These are phyloP conservation scores for Eurystomus glaucurus DNA, from an alignment of 2,797 vertebrate genomes.

Conservation along the genomic window DNA sequence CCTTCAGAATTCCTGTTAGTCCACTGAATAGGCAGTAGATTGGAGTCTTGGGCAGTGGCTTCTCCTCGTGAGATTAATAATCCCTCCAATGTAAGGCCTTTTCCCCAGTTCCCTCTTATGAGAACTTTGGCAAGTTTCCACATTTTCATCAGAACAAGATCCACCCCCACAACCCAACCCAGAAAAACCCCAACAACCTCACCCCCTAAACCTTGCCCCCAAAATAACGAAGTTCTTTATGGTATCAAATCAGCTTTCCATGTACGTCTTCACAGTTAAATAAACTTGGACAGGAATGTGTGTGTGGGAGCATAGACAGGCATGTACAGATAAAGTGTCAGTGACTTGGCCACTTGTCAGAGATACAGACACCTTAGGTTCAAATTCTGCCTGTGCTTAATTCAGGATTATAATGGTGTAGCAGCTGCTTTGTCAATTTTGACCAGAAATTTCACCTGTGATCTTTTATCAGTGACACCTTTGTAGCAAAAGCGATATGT, in stretches of 20 bases:
- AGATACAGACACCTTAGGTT: neutral
- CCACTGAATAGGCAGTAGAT: neutral
- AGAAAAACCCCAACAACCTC: rapidly evolving
- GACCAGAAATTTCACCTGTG: neutral
- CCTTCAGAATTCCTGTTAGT: neutral
- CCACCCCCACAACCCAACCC: neutral
- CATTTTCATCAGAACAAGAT: neutral
- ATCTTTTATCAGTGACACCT: neutral
- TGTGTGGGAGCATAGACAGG: no score
- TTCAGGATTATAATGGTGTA: neutral
- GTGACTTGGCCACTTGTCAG: neutral
- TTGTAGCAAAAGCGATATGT: neutral
- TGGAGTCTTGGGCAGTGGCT: neutral
- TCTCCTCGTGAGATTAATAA: neutral
- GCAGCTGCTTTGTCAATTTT: neutral
- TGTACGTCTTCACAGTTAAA: neutral
- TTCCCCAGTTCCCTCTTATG: neutral
- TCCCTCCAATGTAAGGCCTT: rapidly evolving
- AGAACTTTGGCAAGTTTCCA: neutral
- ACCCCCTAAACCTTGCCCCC: rapidly evolving
- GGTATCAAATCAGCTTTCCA: neutral
- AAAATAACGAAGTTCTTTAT: neutral
- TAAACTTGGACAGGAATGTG: neutral
- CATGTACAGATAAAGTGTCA: rapidly evolving
- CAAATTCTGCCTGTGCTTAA: neutral